Conservation (phyloP, 2,797 vertebrate genomes). For the Sorex maritimensis region DNA sequence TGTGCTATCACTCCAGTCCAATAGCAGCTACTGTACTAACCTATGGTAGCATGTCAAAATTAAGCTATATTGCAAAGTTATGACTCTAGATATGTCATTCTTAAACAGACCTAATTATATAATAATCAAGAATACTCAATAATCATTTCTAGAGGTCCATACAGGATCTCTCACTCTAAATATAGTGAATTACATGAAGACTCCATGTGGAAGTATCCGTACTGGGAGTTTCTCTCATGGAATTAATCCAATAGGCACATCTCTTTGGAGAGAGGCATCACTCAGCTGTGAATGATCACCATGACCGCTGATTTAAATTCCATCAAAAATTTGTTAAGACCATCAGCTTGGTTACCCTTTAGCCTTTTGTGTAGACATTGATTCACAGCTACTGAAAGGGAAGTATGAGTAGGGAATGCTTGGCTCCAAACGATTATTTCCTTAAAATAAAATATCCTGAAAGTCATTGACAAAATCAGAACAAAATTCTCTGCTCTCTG, state of each 20-base stretch:
- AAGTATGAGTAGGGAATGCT: slow-evolving; percentile 46
- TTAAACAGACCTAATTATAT: neutral
- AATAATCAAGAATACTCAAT: neutral
- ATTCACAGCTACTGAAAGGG: slow-evolving; percentile 37
- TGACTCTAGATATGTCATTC: neutral
- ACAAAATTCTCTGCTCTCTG: slow-evolving; percentile 6
- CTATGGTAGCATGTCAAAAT: neutral
- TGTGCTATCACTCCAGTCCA: too few relatives aligned
- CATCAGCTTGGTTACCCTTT: slow-evolving; percentile 55
- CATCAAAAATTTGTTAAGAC: slow-evolving; percentile 44
- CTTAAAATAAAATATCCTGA: slow-evolving; percentile 31
- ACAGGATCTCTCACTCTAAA: neutral
- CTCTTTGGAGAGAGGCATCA: slow-evolving; percentile 66
- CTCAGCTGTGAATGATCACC: slow-evolving; percentile 54
- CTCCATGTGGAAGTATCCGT: neutral
- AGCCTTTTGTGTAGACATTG: slow-evolving; percentile 3
- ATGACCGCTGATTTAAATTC: slow-evolving; percentile 19
- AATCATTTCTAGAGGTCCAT: neutral
- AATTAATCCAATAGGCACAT: slow-evolving; percentile 39
- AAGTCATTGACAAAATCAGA: slow-evolving; percentile 13
- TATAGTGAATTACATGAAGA: slow-evolving; percentile 54
- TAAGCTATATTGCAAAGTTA: neutral
- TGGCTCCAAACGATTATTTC: slow-evolving; percentile 48
- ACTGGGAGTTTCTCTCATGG: slow-evolving; percentile 29
- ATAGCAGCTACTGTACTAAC: too few relatives aligned